Evolutionary conservation across 1,140 invertebrate species (phyloP).

Genomic region (Aphaenogaster ashmeadi): DNA sequence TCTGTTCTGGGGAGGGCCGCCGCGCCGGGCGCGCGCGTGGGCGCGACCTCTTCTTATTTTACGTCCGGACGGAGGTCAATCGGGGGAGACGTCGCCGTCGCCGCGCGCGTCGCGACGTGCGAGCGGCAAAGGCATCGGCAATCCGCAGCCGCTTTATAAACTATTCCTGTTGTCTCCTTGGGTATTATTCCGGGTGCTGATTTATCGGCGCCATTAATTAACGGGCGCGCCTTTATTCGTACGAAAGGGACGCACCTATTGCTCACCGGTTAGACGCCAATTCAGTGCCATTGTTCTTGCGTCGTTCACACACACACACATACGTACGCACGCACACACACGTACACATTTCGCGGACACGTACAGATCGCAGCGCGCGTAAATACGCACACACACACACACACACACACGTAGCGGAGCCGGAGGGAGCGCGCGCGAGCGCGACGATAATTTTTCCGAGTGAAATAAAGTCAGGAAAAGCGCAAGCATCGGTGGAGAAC

Average conservation of each 20-base stretch:
- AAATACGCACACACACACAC: conserved; percentile 55
- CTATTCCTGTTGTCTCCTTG: conserved; percentile 88
- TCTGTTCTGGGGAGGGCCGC: not conserved
- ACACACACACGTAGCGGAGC: conserved; percentile 36
- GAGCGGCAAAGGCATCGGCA: conserved; percentile 79
- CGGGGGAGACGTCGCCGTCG: conserved; percentile 50
- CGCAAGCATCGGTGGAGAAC: conserved; percentile 74
- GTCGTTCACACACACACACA: conserved; percentile 84
- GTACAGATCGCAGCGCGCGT: not conserved
- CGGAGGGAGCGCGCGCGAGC: conserved; percentile 55
- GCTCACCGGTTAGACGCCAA: conserved; percentile 87
- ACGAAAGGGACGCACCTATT: conserved; percentile 86
- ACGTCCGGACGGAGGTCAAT: conserved; percentile 60
- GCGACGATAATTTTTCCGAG: conserved; percentile 79
- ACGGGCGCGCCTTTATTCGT: conserved; percentile 85
- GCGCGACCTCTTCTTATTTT: conserved; percentile 45
- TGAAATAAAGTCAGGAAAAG: conserved; percentile 83
- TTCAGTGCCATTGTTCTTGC: conserved; percentile 86
- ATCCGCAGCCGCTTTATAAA: conserved; percentile 85
- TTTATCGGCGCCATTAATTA: conserved; percentile 87
- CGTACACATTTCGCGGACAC: not conserved
- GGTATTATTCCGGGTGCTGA: conserved; percentile 86
- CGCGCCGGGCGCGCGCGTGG: not conserved
- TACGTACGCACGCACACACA: not conserved
- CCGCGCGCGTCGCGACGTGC: conserved; percentile 40